These are phyloP conservation scores for Erebia epiphron DNA, from an alignment of 2,888 invertebrate species.

Conservation along the genomic window DNA sequence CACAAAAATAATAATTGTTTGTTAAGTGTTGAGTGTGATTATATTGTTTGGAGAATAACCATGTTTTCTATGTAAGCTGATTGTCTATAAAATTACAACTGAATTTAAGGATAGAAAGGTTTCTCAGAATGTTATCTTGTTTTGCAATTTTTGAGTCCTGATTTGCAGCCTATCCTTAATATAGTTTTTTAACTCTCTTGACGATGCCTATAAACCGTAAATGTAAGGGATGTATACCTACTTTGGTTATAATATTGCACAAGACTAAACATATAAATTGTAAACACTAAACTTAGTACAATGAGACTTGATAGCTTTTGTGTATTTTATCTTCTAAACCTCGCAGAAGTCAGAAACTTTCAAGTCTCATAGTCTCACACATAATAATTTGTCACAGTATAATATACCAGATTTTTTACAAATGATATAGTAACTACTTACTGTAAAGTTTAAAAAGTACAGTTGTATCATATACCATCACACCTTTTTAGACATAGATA, in stretches of 20 bases:
- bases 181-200: not conserved
- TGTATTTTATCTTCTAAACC: not conserved
- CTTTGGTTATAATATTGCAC: not conserved
- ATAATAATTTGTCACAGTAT: too few species aligned
- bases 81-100: not conserved
- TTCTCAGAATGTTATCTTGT: conserved; percentile 10
- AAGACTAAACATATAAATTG: not conserved
- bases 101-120: not conserved
- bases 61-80: conserved; percentile 1
- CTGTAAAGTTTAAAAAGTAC: too few species aligned
- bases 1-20: not conserved
- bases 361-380: too few species aligned
- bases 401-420: too few species aligned
- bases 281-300: not conserved
- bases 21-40: not conserved
- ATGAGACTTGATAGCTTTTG: not conserved
- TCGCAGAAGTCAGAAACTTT: too few species aligned
- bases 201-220: not conserved
- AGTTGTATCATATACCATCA: too few species aligned
- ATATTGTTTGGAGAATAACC: not conserved
- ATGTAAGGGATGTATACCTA: not conserved
- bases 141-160: conserved; percentile 34
- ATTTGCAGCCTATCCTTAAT: not conserved
- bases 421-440: too few species aligned
- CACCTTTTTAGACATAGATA: too few species aligned